Percentiles rank a stretch among this genome's conserved stretches.
Conservation (phyloP, 2,113 vertebrate genomes). For the Oreochromis aureus region DNA sequence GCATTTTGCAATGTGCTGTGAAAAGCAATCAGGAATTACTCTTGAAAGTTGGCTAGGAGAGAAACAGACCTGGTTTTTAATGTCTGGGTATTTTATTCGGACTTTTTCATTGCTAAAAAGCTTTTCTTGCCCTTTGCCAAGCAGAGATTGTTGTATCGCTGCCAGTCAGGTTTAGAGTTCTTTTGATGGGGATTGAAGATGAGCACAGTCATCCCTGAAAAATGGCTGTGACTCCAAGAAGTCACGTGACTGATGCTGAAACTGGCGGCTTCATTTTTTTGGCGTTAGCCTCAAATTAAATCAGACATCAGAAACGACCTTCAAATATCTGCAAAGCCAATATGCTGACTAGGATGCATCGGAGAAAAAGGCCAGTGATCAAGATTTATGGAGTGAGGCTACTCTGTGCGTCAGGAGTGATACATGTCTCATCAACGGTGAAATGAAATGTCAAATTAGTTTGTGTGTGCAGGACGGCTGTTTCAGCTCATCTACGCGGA, state of each 20-base stretch:
- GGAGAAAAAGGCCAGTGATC: conserved; percentile 30
- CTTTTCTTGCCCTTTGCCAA: conserved; percentile 59
- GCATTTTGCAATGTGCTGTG: conserved; percentile 63
- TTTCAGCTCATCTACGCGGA: neutral
- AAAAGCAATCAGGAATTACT: conserved; percentile 53
- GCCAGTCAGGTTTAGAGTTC: conserved; percentile 39
- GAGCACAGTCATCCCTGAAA: neutral
- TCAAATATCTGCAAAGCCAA: conserved; percentile 36
- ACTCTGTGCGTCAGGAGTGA: conserved; percentile 28
- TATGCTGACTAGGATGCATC: conserved; percentile 38
- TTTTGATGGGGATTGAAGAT: conserved; percentile 17
- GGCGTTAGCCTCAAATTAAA: conserved; percentile 51
- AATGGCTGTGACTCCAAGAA: conserved; percentile 14
- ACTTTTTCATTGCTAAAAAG: conserved; percentile 60
- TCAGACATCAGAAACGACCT: conserved; percentile 53
- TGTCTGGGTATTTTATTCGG: conserved; percentile 32
- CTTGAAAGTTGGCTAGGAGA: conserved; percentile 40
- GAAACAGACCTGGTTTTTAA: conserved; percentile 30
- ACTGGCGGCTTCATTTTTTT: conserved; percentile 36
- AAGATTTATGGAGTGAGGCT: conserved; percentile 51
- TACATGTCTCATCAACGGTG: conserved; percentile 39
- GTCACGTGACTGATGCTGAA: conserved; percentile 12
- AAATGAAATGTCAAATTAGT: conserved; percentile 52
- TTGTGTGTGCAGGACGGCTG: neutral
- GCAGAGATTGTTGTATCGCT: conserved; percentile 13